Percentiles rank a stretch among this genome's conserved stretches.
phyloP scores from a whole-genome alignment of 2,113 vertebrate genomes.

The Parus major region DNA sequence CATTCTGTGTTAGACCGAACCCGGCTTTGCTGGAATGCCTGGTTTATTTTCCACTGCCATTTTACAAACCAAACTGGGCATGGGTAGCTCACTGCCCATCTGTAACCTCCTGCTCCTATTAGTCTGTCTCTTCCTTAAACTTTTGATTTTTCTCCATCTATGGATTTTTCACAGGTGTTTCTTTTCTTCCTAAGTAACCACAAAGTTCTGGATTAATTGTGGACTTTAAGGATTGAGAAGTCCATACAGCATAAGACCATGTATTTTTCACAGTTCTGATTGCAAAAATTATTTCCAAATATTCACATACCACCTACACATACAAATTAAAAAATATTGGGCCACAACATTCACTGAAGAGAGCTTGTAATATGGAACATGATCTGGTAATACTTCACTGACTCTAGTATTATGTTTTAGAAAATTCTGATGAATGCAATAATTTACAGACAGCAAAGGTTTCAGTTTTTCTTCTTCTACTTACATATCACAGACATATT shows the following conservation, averaged over 20 bases:
- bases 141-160: neutral
- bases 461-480: neutral
- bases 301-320: neutral
- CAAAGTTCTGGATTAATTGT: neutral
- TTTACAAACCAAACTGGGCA: neutral
- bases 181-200: neutral
- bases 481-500: neutral
- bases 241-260: neutral
- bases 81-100: neutral
- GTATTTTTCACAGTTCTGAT: neutral
- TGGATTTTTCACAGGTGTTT: neutral
- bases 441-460: neutral
- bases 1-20: fast-evolving
- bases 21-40: neutral
- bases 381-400: neutral
- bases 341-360: neutral
- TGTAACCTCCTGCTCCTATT: neutral
- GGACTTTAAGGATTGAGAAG: neutral
- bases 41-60: neutral
- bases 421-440: neutral
- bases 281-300: neutral
- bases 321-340: neutral
- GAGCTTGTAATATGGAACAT: neutral
- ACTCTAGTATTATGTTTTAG: neutral
- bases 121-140: neutral